Percentiles rank a stretch among this genome's conserved stretches.
Evolutionary conservation across 2,888 invertebrate species (phyloP).

Genomic region (Cyaniris semiargus): DNA sequence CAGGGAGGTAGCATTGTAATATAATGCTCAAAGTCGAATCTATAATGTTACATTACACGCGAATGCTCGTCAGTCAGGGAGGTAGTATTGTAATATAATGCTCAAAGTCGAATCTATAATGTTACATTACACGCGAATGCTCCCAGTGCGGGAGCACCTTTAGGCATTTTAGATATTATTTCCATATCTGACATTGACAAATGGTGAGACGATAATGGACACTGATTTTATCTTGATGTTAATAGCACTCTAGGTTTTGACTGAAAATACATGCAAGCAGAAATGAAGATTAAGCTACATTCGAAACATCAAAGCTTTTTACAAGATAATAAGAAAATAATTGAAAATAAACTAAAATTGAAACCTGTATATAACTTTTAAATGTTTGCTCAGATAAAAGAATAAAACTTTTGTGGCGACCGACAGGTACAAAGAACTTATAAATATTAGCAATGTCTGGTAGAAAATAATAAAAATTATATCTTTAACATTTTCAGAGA

Average conservation of each 20-base stretch:
- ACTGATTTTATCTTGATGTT: conserved; percentile 4
- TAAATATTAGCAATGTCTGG: background rate
- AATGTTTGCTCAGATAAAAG: background rate
- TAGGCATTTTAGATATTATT: background rate
- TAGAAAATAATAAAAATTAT: background rate
- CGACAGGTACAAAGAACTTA: background rate
- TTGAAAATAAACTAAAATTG: background rate
- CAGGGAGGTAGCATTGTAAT: no score
- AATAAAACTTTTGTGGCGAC: background rate
- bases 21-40: no score
- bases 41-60: no score
- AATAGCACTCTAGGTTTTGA: background rate
- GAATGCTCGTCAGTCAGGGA: no score
- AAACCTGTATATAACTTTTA: background rate
- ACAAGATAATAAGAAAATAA: background rate
- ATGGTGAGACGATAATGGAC: background rate
- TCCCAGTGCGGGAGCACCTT: no score
- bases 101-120: no score
- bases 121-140: no score
- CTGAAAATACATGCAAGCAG: background rate
- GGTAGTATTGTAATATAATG: no score
- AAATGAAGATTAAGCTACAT: background rate
- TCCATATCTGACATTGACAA: conserved; percentile 17
- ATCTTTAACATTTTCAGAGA: background rate
- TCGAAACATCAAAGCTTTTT: background rate